A percentile compares a stretch with the other conserved stretches of the same genome.
phyloP scores from a whole-genome alignment of 64 coral and sea anemone species.

The Acropora tenuis region DNA sequence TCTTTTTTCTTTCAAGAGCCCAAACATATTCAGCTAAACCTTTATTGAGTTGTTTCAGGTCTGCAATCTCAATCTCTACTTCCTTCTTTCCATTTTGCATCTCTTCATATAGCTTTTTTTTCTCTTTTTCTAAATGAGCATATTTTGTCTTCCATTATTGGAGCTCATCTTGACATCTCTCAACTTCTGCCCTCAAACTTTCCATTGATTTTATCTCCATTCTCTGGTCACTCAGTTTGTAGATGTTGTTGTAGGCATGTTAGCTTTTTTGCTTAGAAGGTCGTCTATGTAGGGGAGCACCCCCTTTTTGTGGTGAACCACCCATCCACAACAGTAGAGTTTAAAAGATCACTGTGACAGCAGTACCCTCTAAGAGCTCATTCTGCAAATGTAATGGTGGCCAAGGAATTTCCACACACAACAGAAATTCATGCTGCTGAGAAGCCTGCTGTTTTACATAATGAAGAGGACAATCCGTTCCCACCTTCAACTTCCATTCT shows the following conservation, averaged over 20 bases:
- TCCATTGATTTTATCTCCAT: conserved; percentile 10
- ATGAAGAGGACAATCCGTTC: conserved; percentile 48
- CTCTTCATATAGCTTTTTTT: too few relatives aligned
- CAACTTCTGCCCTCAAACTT: conserved; percentile 7
- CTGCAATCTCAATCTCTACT: too few relatives aligned
- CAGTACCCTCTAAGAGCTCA: conserved; percentile 14
- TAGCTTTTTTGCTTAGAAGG: conserved; percentile 18
- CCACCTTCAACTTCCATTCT: conserved; percentile 22
- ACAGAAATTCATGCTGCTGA: conserved; percentile 43
- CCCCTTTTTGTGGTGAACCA: conserved; percentile 48
- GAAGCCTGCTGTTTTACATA: conserved; percentile 47
- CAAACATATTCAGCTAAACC: too few relatives aligned
- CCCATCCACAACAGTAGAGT: conserved; percentile 42
- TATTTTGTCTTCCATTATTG: conserved; percentile 16
- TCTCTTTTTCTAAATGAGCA: too few relatives aligned
- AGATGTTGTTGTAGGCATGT: conserved; percentile 4
- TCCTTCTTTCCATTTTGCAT: too few relatives aligned
- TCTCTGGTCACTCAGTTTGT: conserved; percentile 36
- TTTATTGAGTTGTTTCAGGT: too few relatives aligned
- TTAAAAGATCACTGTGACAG: conserved; percentile 17
- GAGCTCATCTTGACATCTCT: conserved; percentile 30
- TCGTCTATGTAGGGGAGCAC: conserved; percentile 32
- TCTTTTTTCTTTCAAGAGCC: too few relatives aligned
- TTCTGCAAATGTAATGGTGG: neutral
- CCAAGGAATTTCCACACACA: too few relatives aligned